Percentiles rank a stretch among this genome's conserved stretches.
phyloP scores from a whole-genome alignment of 2,797 vertebrate species.

The Sylvilagus floridanus region DNA sequence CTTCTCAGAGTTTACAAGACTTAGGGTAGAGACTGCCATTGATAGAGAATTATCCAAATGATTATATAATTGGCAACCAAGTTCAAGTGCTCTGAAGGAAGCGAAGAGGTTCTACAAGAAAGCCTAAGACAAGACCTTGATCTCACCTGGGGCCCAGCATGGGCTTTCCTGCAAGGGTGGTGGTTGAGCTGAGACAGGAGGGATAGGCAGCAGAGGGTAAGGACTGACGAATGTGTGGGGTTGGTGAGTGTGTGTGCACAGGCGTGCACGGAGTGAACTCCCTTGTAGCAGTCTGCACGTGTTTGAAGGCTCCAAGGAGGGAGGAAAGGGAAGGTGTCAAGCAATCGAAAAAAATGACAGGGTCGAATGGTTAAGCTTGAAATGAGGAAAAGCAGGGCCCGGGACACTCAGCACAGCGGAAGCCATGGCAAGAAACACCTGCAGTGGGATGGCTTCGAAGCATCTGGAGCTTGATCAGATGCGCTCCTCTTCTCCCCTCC shows the following conservation, averaged over 20 bases:
- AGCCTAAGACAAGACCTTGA: neutral
- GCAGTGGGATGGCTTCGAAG: neutral
- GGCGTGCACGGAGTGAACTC: neutral
- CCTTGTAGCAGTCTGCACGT: neutral
- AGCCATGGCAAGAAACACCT: neutral
- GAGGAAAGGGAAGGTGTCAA: neutral
- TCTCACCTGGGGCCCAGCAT: neutral
- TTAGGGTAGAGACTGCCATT: neutral
- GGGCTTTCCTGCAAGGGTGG: neutral
- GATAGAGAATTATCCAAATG: conserved; percentile 18
- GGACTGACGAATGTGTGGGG: neutral
- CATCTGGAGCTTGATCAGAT: neutral
- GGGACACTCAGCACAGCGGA: neutral
- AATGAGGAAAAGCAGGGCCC: neutral
- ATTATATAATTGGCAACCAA: conserved; percentile 10
- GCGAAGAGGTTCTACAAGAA: neutral
- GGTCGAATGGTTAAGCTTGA: neutral
- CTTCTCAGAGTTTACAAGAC: conserved; percentile 37
- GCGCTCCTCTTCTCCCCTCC: neutral
- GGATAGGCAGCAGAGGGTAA: neutral
- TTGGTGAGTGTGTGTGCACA: neutral
- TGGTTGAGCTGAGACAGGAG: neutral
- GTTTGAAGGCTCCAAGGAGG: neutral
- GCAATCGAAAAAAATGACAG: neutral
- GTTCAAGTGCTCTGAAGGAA: neutral